A percentile compares a stretch with the other conserved stretches of the same genome.
phyloP scores from a whole-genome alignment of 2,797 vertebrate genomes.

The Paguma larvata region DNA sequence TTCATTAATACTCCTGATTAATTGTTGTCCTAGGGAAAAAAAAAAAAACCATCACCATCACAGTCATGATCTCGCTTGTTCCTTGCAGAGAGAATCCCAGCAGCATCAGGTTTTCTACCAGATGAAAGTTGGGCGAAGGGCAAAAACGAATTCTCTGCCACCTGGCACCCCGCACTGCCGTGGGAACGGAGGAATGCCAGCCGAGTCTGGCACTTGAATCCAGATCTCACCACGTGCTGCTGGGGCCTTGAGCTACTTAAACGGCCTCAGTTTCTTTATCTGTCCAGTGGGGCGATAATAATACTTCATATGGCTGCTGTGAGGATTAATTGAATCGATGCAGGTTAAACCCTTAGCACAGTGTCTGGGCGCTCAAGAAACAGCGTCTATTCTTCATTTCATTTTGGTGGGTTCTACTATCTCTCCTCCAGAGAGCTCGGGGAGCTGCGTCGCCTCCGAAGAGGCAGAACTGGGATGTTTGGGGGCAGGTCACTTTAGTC shows the following conservation, averaged over 20 bases:
- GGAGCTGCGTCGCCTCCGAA: background rate
- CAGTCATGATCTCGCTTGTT: background rate
- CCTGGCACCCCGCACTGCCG: accelerated
- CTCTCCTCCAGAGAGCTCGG: background rate
- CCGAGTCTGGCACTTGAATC: background rate
- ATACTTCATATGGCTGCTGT: background rate
- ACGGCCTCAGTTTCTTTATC: background rate
- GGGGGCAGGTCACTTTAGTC: background rate
- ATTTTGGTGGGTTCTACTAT: background rate
- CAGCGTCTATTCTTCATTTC: background rate
- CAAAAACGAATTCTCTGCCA: background rate
- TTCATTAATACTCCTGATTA: slow-evolving; percentile 78
- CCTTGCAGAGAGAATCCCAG: background rate
- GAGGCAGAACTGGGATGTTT: background rate
- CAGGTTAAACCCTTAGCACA: background rate
- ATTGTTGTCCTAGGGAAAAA: slow-evolving; percentile 42
- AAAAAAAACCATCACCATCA: background rate
- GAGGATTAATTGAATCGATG: background rate
- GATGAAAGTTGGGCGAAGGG: background rate
- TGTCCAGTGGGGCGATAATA: background rate
- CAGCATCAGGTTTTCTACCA: background rate
- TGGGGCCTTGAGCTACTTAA: background rate
- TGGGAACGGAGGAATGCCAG: background rate
- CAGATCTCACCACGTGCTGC: background rate
- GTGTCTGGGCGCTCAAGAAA: background rate